Conservation (phyloP, 2,113 vertebrate species). For the Ornithorhynchus anatinus region DNA sequence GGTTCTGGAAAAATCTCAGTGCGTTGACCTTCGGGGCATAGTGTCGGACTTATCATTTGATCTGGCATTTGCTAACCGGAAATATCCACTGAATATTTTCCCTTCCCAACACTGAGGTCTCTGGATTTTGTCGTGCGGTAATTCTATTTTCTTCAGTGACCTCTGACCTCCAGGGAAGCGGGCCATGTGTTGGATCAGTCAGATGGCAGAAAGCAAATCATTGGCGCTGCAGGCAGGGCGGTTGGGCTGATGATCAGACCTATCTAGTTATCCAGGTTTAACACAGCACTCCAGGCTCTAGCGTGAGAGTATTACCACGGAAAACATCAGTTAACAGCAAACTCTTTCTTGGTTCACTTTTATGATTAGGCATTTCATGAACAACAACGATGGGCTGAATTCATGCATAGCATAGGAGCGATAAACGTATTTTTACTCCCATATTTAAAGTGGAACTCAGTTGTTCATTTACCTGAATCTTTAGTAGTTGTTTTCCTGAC, state of each 20-base stretch:
- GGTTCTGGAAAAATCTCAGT: background rate
- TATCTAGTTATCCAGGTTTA: no score
- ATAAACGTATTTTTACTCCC: background rate
- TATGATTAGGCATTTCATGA: conserved; percentile 9
- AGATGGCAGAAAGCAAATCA: background rate
- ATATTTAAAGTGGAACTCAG: background rate
- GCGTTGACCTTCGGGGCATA: background rate
- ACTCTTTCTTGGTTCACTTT: background rate
- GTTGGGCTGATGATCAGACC: no score
- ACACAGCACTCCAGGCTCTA: background rate
- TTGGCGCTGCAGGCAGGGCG: background rate
- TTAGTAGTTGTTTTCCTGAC: background rate
- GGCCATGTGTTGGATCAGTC: background rate
- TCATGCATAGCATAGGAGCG: conserved; percentile 5
- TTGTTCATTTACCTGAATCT: conserved; percentile 20
- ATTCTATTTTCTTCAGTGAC: background rate
- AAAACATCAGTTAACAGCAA: background rate
- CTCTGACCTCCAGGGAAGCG: background rate
- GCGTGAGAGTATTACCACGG: background rate
- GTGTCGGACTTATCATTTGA: background rate
- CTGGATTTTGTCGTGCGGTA: background rate
- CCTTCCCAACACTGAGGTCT: background rate
- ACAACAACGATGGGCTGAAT: conserved; percentile 3
- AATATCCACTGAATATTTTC: background rate
- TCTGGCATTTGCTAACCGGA: background rate